Evolutionary conservation across 23 tunicate genomes (phyloP), one percentile per base, ranked within the genome.

Genomic region (Ascidia mentula): DNA sequence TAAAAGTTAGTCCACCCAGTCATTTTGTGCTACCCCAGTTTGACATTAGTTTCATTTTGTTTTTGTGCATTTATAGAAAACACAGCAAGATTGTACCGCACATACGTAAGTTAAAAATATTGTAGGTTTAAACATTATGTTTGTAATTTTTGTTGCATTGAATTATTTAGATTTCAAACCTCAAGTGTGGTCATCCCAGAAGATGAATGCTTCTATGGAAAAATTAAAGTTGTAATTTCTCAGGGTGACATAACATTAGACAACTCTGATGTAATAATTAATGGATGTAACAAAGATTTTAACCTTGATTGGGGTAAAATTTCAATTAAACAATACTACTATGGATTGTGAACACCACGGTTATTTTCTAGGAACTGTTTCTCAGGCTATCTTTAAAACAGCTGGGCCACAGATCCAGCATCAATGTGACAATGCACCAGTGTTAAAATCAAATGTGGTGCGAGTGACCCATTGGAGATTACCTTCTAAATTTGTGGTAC

Each of bases 361-460:
- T n/a, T n/a, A n/a, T n/a, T 69, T 40, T 85, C 26, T 35, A 85
- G 89, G 89, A 15, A 38, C 82, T 18, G 46, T 77, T 0, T 85
- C 89, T 37, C 69, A 74, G 1, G 89, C 89, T 31, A 30, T 85
- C 26, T 32, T 85, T 32, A 77, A 69, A 40, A 35, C 40, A 37
- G 89, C 82, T 30, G 89, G 89, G 31, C 6, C 72, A 17, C 31
- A 40, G 34, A 45, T 85, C 32, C 89, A 77, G 46, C 34, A 42
- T 1, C 83, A 77, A 20, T 85, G 89, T 42, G 20, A 34, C n/a
- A 32, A 9, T 6, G 13, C 26, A 6, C 80, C 88, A 37, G 75
- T 37, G 28, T 7, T 38, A 32, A 6, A 36, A 26, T 70, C 81
- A n/a, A 35, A 77, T 28, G 24, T 20, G 4, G 24, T 85, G 34